phyloP scores from a whole-genome alignment of 2,113 vertebrate species.

The Xiphophorus hellerii region DNA sequence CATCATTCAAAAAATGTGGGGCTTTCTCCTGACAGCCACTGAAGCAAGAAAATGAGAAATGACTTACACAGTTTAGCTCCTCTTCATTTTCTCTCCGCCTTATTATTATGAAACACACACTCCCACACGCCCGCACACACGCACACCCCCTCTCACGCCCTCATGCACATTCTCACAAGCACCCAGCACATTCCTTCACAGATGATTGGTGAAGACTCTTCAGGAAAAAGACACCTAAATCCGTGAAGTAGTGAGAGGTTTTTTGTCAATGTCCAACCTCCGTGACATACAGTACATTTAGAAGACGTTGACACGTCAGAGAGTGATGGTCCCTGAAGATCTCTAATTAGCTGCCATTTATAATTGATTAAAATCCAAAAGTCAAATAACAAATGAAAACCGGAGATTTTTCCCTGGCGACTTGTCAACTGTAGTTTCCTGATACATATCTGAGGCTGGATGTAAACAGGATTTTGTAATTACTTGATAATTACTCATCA shows the following conservation, averaged over 20 bases:
- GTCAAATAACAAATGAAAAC: conserved; percentile 75
- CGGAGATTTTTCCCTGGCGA: conserved; percentile 64
- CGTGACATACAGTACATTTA: conserved; percentile 49
- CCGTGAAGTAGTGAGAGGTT: conserved; percentile 57
- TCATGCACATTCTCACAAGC: neutral
- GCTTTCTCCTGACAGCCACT: conserved; percentile 70
- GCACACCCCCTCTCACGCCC: neutral
- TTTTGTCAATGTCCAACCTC: conserved; percentile 66
- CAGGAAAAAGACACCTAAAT: conserved; percentile 61
- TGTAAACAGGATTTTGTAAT: conserved; percentile 59
- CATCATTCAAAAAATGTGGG: conserved; percentile 73
- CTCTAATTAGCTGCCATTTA: conserved; percentile 78
- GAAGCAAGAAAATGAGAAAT: conserved; percentile 78
- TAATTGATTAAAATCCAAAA: conserved; percentile 75
- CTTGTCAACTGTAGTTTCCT: conserved; percentile 55
- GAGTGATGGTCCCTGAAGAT: conserved; percentile 52
- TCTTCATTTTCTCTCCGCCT: conserved; percentile 75
- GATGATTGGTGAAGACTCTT: conserved; percentile 75
- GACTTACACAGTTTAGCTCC: conserved; percentile 76
- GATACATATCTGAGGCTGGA: conserved; percentile 15
- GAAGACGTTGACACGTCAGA: conserved; percentile 59
- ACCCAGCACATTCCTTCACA: conserved; percentile 42
- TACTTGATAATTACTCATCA: conserved; percentile 48
- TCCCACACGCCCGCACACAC: neutral
- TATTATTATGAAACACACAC: conserved; percentile 64